These are phyloP conservation scores for Cancer borealis DNA, from an alignment of 2,888 invertebrate species.

Conservation along the genomic window DNA sequence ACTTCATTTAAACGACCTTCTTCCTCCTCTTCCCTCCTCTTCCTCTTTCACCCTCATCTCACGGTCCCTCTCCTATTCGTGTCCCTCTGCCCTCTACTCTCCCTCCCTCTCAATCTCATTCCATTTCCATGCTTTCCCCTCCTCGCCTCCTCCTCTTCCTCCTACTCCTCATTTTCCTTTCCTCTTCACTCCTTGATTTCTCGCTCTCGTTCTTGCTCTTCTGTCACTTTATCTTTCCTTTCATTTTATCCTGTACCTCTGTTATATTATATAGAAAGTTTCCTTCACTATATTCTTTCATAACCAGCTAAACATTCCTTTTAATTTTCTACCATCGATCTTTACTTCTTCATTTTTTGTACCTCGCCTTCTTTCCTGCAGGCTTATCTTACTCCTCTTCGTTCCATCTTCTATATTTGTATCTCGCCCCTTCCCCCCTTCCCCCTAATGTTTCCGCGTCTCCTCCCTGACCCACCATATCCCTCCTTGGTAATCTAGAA, in stretches of 20 bases:
- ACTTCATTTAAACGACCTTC: slow-evolving; percentile 50
- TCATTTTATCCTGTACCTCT: background rate
- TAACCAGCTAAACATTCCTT: background rate
- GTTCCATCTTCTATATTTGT: background rate
- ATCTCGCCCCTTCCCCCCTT: background rate
- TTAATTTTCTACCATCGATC: background rate
- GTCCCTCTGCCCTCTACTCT: background rate
- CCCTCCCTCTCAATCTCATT: background rate
- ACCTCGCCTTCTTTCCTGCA: background rate
- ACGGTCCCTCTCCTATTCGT: background rate
- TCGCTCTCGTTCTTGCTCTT: background rate
- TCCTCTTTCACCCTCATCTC: slow-evolving; percentile 29
- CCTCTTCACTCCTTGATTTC: background rate
- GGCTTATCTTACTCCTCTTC: background rate
- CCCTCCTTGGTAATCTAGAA: background rate
- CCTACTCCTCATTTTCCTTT: background rate
- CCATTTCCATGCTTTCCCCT: background rate
- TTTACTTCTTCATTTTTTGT: background rate
- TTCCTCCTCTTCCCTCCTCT: background rate
- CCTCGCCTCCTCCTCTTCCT: background rate
- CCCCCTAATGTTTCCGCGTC: background rate
- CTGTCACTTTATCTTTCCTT: background rate
- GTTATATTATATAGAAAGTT: background rate
- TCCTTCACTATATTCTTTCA: background rate
- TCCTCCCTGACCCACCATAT: background rate